Evolutionary conservation across 2,888 invertebrate species (phyloP).

Genomic region (Fragum fragum): DNA sequence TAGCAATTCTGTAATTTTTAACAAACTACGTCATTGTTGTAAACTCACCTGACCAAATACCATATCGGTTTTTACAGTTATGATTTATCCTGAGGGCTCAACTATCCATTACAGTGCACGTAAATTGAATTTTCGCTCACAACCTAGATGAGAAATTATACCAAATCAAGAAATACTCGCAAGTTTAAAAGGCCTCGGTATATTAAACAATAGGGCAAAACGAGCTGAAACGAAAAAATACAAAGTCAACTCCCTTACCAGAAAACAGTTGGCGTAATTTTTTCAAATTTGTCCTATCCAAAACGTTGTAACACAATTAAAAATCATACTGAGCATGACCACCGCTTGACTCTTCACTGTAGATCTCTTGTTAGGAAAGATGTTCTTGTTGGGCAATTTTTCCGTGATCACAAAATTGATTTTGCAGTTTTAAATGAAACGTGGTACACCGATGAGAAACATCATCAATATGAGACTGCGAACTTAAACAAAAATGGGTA

Average conservation of each 20-base stretch:
- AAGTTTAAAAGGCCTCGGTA: constrained; percentile 32
- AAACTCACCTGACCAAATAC: no score
- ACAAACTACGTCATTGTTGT: no score
- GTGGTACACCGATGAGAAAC: no score
- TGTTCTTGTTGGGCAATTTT: constrained; percentile 37
- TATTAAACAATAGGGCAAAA: constrained; percentile 31
- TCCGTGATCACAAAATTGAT: constrained; percentile 32
- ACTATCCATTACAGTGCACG: no score
- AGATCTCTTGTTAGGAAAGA: constrained; percentile 34
- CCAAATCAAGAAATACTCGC: constrained; percentile 22
- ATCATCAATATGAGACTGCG: no score
- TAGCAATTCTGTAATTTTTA: no score
- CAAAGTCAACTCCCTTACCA: neutral
- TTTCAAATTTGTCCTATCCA: constrained; percentile 19
- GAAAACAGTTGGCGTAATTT: constrained; percentile 15
- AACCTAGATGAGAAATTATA: constrained; percentile 20
- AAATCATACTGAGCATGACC: neutral
- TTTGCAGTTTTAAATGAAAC: constrained; percentile 29
- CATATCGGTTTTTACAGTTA: no score
- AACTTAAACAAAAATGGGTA: no score
- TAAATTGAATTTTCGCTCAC: no score
- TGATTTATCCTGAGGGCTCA: no score
- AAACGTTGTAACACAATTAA: constrained; percentile 24
- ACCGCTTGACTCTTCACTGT: constrained; percentile 24
- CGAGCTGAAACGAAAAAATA: neutral